Percentiles rank a stretch among this genome's conserved stretches.
These are phyloP conservation scores for Turritopsis rubra DNA, from an alignment of 30 jellyfish, hydroid and myxozoan species.

Conservation along the genomic window DNA sequence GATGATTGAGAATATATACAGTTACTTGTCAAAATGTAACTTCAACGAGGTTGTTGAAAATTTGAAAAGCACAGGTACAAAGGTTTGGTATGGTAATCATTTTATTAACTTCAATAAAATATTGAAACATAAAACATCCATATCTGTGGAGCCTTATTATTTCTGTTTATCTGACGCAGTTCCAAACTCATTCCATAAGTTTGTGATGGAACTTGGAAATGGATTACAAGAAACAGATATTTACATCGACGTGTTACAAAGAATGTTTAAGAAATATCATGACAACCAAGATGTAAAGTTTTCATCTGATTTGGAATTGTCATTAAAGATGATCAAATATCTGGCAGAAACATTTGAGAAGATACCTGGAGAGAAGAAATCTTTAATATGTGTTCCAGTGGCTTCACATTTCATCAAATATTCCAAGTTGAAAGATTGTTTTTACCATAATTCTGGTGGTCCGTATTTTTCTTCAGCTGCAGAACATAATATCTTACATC, in stretches of 20 bases:
- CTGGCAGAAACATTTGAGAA: slow-evolving; percentile 2
- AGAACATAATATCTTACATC: slow-evolving; percentile 28
- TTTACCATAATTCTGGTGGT: slow-evolving; percentile 6
- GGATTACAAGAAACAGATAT: slow-evolving; percentile 2
- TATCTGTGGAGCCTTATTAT: slow-evolving; percentile 23
- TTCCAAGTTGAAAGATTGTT: not conserved
- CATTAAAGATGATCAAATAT: slow-evolving; percentile 12
- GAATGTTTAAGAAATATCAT: slow-evolving; percentile 26
- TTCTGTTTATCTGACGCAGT: not conserved
- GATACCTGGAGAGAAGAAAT: not conserved
- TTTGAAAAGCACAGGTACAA: not conserved
- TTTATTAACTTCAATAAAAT: slow-evolving; percentile 12
- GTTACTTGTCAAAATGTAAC: slow-evolving; percentile 1
- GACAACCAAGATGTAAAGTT: not conserved
- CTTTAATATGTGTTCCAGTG: not conserved
- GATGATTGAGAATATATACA: slow-evolving; percentile 3
- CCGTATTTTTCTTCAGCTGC: not conserved
- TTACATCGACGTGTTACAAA: slow-evolving; percentile 28
- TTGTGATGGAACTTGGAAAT: not conserved
- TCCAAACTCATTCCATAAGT: not conserved
- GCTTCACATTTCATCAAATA: not conserved
- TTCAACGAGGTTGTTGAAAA: not conserved
- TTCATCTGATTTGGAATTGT: slow-evolving; percentile 4
- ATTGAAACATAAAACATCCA: not conserved
- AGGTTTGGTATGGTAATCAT: slow-evolving; percentile 22